Percentiles rank a stretch among this genome's conserved stretches.
These are phyloP conservation scores for Epinephelus cyanopodus DNA, from an alignment of 2,113 vertebrate species.

Conservation along the genomic window DNA sequence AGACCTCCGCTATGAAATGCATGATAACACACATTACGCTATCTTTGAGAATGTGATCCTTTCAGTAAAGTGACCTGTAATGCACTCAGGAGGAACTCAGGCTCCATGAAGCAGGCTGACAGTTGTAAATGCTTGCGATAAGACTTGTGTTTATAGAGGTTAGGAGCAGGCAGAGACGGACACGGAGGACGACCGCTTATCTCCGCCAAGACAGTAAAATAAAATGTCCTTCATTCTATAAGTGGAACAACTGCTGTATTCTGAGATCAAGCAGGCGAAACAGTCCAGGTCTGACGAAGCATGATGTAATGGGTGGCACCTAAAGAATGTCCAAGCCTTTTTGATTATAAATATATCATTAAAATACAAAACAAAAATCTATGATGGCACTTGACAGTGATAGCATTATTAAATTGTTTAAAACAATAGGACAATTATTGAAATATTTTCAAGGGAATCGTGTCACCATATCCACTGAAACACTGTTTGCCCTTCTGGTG, in stretches of 20 bases:
- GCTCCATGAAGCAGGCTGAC: conserved; percentile 45
- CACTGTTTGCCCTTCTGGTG: conserved; percentile 17
- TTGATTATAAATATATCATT: not conserved
- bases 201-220: conserved; percentile 64
- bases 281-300: not conserved
- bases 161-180: conserved; percentile 82
- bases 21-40: not conserved
- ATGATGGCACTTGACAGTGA: not conserved
- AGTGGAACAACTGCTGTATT: conserved; percentile 46
- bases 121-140: conserved; percentile 81
- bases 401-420: not conserved
- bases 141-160: conserved; percentile 80
- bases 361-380: not conserved
- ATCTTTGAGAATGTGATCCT: not conserved
- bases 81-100: conserved; percentile 41
- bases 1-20: not conserved
- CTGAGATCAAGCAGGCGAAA: conserved; percentile 18
- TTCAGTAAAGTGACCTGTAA: conserved; percentile 51
- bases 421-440: not conserved
- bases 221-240: conserved; percentile 69
- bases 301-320: conserved; percentile 52
- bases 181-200: conserved; percentile 84
- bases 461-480: not conserved
- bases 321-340: not conserved
- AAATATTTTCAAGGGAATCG: not conserved